Conservation (phyloP, 1,140 invertebrate genomes). For the Caenorhabditis briggsae region DNA sequence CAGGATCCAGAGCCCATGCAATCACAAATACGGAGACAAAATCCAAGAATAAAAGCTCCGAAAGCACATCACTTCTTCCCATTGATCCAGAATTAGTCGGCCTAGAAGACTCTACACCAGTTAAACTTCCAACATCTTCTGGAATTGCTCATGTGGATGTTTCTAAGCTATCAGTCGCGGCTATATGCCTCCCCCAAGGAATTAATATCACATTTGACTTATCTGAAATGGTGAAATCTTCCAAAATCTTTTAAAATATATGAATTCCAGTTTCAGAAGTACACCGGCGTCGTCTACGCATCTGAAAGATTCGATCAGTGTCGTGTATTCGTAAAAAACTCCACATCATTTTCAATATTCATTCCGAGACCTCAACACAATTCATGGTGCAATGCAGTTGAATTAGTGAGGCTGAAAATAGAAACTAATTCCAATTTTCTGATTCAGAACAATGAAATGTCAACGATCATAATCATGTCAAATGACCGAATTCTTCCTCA, state of each 20-base stretch:
- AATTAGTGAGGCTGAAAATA: neutral
- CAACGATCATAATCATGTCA: conserved; percentile 53
- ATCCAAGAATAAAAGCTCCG: neutral
- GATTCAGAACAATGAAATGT: conserved; percentile 50
- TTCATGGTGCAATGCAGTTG: conserved; percentile 59
- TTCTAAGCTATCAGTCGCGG: conserved; percentile 12
- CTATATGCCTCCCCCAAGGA: conserved; percentile 56
- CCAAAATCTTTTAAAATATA: neutral
- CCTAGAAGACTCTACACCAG: conserved; percentile 12
- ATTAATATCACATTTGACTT: conserved; percentile 57
- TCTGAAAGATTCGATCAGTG: conserved; percentile 58
- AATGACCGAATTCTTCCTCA: conserved; percentile 53
- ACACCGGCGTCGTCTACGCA: conserved; percentile 61
- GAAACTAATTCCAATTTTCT: neutral
- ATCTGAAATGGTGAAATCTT: neutral
- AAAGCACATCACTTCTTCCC: neutral
- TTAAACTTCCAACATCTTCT: conserved; percentile 27
- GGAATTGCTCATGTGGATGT: conserved; percentile 34
- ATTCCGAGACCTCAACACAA: conserved; percentile 58
- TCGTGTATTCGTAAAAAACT: conserved; percentile 45
- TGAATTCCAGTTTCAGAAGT: conserved; percentile 5
- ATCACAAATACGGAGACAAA: conserved; percentile 7
- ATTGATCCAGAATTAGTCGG: conserved; percentile 25
- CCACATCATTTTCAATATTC: conserved; percentile 51
- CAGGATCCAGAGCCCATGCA: conserved; percentile 16